A percentile compares a stretch with the other conserved stretches of the same genome.
Conservation (phyloP, 2,888 invertebrate genomes). For the Steinernema scapterisci region DNA sequence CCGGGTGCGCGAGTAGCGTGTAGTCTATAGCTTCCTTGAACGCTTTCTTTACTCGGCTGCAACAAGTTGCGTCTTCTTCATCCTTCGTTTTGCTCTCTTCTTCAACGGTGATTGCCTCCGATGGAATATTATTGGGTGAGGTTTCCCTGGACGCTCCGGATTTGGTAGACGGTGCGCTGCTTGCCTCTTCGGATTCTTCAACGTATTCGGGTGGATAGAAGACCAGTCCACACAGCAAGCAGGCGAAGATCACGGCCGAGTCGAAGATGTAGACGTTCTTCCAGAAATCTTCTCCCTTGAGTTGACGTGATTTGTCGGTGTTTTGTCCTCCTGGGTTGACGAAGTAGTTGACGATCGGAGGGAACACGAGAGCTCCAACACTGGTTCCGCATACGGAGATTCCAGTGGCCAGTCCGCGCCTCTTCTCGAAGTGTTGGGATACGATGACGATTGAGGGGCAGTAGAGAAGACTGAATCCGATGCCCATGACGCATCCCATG, state of each 20-base stretch:
- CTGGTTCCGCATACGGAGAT: conserved; percentile 95
- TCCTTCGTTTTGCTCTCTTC: too few species aligned
- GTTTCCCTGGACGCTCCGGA: too few species aligned
- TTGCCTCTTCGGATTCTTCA: conserved; percentile 49
- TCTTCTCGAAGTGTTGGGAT: conserved; percentile 91
- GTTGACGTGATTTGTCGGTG: too few species aligned
- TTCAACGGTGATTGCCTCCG: too few species aligned
- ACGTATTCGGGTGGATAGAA: conserved; percentile 78
- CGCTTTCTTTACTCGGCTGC: too few species aligned
- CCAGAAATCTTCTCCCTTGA: conserved; percentile 77
- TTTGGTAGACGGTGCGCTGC: too few species aligned
- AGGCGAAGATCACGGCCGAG: conserved; percentile 77
- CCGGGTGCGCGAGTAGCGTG: too few species aligned
- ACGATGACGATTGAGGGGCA: conserved; percentile 96
- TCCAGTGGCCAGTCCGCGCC: conserved; percentile 88
- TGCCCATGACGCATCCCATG: conserved; percentile 88
- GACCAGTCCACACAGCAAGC: conserved; percentile 85
- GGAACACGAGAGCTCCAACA: conserved; percentile 89
- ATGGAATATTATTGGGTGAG: too few species aligned
- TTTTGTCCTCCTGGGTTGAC: conserved; percentile 71
- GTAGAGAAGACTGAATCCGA: conserved; percentile 95
- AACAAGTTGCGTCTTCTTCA: too few species aligned
- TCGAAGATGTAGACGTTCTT: conserved; percentile 84
- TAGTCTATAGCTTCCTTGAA: too few species aligned
- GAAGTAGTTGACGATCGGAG: conserved; percentile 73